Conservation (phyloP, 2,888 invertebrate species). For the Cheiracanthium punctorium region DNA sequence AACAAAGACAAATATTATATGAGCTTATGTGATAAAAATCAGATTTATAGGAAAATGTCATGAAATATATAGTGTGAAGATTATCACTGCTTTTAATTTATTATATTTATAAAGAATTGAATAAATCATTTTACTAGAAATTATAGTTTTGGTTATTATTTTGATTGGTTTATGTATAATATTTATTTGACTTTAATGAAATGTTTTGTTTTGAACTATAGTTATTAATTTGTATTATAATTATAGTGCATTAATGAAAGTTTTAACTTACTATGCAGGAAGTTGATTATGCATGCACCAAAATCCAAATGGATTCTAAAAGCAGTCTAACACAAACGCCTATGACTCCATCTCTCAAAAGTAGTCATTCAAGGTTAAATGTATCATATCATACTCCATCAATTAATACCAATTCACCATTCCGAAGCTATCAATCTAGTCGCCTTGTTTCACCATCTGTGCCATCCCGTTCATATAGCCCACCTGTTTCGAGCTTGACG, state of each 20-base stretch:
- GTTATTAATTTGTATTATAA: background rate
- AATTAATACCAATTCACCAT: slow-evolving; percentile 73
- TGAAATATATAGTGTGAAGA: no score
- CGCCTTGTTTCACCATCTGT: slow-evolving; percentile 74
- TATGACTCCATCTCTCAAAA: background rate
- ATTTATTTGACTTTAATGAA: no score
- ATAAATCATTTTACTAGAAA: no score
- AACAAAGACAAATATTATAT: no score
- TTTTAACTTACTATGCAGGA: slow-evolving; percentile 33
- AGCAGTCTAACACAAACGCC: slow-evolving; percentile 30
- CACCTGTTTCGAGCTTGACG: slow-evolving; percentile 71
- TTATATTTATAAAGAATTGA: no score
- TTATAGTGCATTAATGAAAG: background rate
- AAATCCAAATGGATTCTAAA: slow-evolving; percentile 31
- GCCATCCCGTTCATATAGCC: slow-evolving; percentile 72
- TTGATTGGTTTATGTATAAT: no score
- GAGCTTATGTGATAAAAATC: no score
- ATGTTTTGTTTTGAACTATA: no score
- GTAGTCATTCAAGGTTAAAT: slow-evolving; percentile 72
- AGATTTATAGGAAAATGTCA: no score
- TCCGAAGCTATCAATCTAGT: slow-evolving; percentile 74
- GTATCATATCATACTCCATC: slow-evolving; percentile 75
- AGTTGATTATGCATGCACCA: slow-evolving; percentile 52
- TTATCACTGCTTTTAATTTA: no score
- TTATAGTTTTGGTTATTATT: no score